Conservation (phyloP, 2,888 invertebrate species). For the Phlogophora meticulosa region DNA sequence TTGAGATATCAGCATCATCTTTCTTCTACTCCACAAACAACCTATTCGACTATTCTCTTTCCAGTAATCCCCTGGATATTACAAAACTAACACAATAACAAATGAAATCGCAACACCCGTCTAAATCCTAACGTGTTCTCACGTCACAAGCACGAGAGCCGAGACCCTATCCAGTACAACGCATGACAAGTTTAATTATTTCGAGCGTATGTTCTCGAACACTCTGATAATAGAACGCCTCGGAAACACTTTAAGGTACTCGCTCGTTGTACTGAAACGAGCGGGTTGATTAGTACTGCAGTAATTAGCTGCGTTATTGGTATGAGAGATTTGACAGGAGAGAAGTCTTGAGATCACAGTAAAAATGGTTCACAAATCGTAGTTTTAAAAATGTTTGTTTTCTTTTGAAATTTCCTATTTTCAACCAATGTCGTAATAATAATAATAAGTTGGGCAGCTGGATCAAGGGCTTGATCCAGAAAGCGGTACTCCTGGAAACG, state of each 20-base stretch:
- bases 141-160: conserved; percentile 74
- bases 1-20: too few species aligned
- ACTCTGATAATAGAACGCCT: conserved; percentile 69
- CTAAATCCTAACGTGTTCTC: conserved; percentile 61
- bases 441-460: too few species aligned
- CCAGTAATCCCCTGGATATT: fast-evolving
- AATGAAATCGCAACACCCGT: conserved; percentile 30
- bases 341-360: background rate
- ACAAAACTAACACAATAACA: background rate
- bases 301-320: conserved; percentile 32
- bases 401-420: too few species aligned
- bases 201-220: conserved; percentile 75
- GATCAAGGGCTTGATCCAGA: too few species aligned
- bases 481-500: too few species aligned
- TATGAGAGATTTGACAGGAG: too few species aligned
- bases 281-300: conserved; percentile 27
- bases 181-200: conserved; percentile 85
- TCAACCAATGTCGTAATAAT: too few species aligned
- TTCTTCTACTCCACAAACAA: too few species aligned
- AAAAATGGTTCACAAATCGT: too few species aligned
- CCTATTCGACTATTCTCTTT: too few species aligned
- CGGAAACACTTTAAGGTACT: conserved; percentile 52
- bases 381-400: too few species aligned
- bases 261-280: conserved; percentile 14
- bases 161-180: conserved; percentile 72